These are phyloP conservation scores for Temnothorax longispinosus DNA, from an alignment of 1,140 invertebrate genomes.

Conservation along the genomic window DNA sequence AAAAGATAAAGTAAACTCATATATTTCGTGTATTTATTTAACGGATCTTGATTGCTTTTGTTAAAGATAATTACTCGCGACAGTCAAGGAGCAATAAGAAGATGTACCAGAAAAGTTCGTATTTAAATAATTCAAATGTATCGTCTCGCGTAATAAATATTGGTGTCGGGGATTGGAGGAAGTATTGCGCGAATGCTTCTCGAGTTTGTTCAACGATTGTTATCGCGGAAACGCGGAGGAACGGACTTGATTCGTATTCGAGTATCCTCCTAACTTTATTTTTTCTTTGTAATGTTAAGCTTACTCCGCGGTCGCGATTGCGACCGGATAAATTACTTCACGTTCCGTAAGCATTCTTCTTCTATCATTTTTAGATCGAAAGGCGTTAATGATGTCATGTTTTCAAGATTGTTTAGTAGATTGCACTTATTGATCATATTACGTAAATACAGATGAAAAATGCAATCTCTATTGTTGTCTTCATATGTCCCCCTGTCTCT, in stretches of 20 bases:
- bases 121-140: constrained; percentile 7
- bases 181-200: constrained; percentile 70
- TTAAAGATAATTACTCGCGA: background rate
- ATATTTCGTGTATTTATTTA: constrained; percentile 6
- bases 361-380: background rate
- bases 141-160: constrained; percentile 10
- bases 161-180: constrained; percentile 41
- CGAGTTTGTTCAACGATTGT: constrained; percentile 70
- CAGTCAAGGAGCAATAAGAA: background rate
- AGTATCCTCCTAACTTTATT: constrained; percentile 19
- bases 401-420: constrained; percentile 33
- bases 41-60: constrained; percentile 7
- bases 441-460: constrained; percentile 27
- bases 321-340: constrained; percentile 44
- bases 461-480: background rate
- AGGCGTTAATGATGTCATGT: background rate
- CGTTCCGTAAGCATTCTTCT: background rate
- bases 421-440: constrained; percentile 32
- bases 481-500: background rate
- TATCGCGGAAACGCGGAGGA: constrained; percentile 14
- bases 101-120: background rate
- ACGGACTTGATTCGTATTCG: constrained; percentile 75
- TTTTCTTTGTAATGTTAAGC: background rate
- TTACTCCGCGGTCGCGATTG: background rate
- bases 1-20: background rate